phyloP scores from a whole-genome alignment of 2,888 invertebrate genomes.

The Malacosoma neustria region DNA sequence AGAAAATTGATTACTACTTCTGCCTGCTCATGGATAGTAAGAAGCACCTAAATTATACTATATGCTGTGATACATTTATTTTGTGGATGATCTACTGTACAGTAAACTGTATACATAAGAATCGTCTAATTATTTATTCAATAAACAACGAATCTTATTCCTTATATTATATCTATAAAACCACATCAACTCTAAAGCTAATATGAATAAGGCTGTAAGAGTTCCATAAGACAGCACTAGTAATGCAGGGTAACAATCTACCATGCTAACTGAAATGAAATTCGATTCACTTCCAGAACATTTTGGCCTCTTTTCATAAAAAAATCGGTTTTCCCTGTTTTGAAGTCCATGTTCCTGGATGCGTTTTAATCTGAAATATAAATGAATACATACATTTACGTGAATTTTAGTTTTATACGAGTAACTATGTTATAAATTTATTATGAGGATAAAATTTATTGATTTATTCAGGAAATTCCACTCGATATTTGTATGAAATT shows the following conservation, averaged over 20 bases:
- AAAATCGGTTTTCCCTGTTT: slow-evolving; percentile 68
- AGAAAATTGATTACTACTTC: too few relatives aligned
- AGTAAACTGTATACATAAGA: too few relatives aligned
- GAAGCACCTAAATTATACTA: too few relatives aligned
- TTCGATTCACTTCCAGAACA: slow-evolving; percentile 75
- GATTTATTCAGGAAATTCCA: too few relatives aligned
- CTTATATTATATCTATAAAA: slow-evolving; percentile 23
- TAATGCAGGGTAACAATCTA: slow-evolving; percentile 73
- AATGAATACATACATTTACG: slow-evolving; percentile 1
- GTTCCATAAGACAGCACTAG: slow-evolving; percentile 48
- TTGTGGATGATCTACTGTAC: too few relatives aligned
- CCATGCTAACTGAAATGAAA: slow-evolving; percentile 79
- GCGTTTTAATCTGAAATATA: slow-evolving; percentile 44
- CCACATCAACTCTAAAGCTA: slow-evolving; percentile 34
- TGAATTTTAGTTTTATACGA: too few relatives aligned
- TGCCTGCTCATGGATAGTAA: too few relatives aligned
- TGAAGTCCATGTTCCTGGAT: slow-evolving; percentile 73
- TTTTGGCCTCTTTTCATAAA: slow-evolving; percentile 78
- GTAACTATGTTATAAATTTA: neutral
- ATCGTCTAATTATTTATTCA: neutral
- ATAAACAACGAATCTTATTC: neutral
- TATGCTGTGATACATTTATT: too few relatives aligned
- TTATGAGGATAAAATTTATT: neutral
- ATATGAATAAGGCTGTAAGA: slow-evolving; percentile 29
- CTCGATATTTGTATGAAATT: too few relatives aligned